phyloP scores from a whole-genome alignment of 2,797 vertebrate genomes.

The Malurus leucopterus region DNA sequence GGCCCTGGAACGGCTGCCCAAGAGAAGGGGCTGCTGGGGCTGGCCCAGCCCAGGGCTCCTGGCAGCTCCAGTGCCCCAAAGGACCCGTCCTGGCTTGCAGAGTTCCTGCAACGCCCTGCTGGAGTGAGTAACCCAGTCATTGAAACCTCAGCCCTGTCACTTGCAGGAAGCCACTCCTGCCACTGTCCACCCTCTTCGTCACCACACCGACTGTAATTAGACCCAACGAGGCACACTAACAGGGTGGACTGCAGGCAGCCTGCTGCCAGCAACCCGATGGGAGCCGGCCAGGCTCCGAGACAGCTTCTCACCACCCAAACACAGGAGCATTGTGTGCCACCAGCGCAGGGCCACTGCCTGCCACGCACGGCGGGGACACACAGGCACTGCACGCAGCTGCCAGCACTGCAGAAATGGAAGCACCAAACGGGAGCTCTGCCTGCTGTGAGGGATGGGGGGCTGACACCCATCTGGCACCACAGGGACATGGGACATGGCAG shows the following conservation, averaged over 20 bases:
- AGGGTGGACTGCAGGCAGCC: not conserved
- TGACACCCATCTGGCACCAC: not conserved
- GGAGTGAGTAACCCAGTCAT: not conserved
- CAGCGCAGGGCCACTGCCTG: slow-evolving; percentile 15
- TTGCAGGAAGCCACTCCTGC: slow-evolving; percentile 41
- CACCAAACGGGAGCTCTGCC: not conserved
- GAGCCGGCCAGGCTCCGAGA: not conserved
- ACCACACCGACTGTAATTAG: slow-evolving; percentile 4
- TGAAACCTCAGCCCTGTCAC: slow-evolving; percentile 6
- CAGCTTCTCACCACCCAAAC: slow-evolving; percentile 38
- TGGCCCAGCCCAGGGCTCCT: not conserved
- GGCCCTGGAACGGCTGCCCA: not conserved
- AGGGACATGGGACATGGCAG: too few relatives aligned
- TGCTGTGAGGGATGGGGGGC: not conserved
- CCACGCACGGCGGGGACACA: not conserved
- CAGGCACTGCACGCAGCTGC: not conserved
- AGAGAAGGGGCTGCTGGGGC: not conserved
- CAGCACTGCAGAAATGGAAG: not conserved
- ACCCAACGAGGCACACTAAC: not conserved
- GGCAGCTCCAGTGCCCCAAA: not conserved
- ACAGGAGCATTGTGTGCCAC: slow-evolving; percentile 30
- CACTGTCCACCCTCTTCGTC: slow-evolving; percentile 41
- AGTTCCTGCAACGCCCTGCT: slow-evolving; percentile 13
- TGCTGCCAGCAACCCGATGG: slow-evolving; percentile 34
- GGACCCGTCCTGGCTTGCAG: not conserved